Evolutionary conservation across 2,113 vertebrate genomes (phyloP), one percentile per base, ranked within the genome.

Genomic region (Elachura formosa): DNA sequence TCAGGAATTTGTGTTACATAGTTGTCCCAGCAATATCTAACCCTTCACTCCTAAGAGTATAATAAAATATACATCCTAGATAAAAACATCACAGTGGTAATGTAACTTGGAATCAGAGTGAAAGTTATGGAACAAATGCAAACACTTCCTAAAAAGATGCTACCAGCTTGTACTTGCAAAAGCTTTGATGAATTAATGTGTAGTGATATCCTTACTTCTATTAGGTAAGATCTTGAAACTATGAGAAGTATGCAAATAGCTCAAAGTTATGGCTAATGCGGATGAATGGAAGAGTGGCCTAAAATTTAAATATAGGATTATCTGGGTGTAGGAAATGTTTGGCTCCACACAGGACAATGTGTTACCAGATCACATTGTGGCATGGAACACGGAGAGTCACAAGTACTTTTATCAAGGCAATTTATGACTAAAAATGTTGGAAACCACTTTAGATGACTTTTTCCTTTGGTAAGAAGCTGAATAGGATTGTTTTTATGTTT

Each of bases 81-180:
- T 84, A 86, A 67, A 92, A 94, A 87, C 77, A 90, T 87, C 87
- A 38, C 31, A 84, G 87, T 84, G 84, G 82, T 92, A 90, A 94
- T 79, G 77, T 89, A 91, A 24, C 77, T 84, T 84, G 87, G 54
- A 89, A 84, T 84, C 41, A 49, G n/a, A 89, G n/a, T 23, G 45
- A 38, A 92, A 87, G 66, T 72, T 90, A 81, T 87, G 81, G 86
- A 90, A 90, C 28, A 84, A 88, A 87, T 92, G 61, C 83, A 34
- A 92, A n/a, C 49, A 36, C 43, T 97, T 95, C 93, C 84, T 92
- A 91, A 92, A 93, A 92, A 93, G 89, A 84, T 87, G 62, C 74
- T 94, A 48, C 40, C 40, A 78, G 36, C 40, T 78, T 89, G 64
- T 81, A 45, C 58, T 78, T 89, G 40, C 25, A 84, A 87, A 81